phyloP scores from a whole-genome alignment of 2,888 invertebrate species.

The Melinaea menophilus region DNA sequence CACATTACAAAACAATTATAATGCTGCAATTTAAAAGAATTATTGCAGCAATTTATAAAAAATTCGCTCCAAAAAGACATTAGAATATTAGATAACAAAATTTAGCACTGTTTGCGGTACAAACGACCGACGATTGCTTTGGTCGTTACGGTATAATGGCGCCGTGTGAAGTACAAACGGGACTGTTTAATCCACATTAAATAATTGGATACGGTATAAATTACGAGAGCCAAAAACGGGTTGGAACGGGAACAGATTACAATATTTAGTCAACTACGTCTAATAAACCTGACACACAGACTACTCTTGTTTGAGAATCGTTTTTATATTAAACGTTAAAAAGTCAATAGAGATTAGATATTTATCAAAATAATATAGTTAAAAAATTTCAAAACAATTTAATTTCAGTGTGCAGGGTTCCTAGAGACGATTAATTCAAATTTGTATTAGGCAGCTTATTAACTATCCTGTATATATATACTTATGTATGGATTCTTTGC shows the following conservation, averaged over 20 bases:
- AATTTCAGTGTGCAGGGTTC: too few species aligned
- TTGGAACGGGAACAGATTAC: conserved; percentile 17
- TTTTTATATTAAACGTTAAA: too few species aligned
- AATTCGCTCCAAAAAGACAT: conserved; percentile 24
- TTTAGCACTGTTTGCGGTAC: conserved; percentile 27
- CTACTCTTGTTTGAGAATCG: too few species aligned
- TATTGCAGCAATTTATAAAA: conserved; percentile 21
- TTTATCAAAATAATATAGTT: too few species aligned
- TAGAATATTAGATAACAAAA: conserved; percentile 28
- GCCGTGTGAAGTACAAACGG: conserved; percentile 27
- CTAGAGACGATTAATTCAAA: too few species aligned
- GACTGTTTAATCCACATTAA: conserved; percentile 42
- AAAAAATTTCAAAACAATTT: too few species aligned
- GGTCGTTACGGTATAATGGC: conserved; percentile 29
- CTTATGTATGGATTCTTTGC: too few species aligned
- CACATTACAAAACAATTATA: background rate
- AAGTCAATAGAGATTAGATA: too few species aligned
- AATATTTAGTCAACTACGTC: conserved; percentile 8
- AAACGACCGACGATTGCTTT: conserved; percentile 27
- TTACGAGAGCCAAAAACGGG: conserved; percentile 20
- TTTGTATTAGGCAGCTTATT: too few species aligned
- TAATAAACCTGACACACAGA: background rate
- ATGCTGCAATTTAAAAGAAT: conserved; percentile 14
- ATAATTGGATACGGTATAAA: conserved; percentile 38
- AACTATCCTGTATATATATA: too few species aligned